A percentile compares a stretch with the other conserved stretches of the same genome.
phyloP scores from a whole-genome alignment of 2,113 vertebrate species.

The Percopsis transmontana region DNA sequence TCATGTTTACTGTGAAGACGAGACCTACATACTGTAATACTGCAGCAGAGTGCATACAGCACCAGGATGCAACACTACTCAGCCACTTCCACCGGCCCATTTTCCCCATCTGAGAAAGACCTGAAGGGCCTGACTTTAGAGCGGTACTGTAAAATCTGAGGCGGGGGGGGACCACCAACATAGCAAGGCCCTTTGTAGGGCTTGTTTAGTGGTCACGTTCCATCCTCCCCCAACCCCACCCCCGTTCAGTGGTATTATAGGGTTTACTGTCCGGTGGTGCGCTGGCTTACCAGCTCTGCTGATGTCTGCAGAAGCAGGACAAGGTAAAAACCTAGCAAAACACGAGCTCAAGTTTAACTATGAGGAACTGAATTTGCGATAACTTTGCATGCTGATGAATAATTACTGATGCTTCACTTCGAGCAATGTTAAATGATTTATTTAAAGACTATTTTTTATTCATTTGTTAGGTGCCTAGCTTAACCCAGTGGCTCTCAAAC shows the following conservation, averaged over 20 bases:
- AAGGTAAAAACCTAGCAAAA: slow-evolving; percentile 25
- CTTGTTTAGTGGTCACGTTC: slow-evolving; percentile 24
- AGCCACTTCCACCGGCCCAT: slow-evolving; percentile 24
- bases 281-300: slow-evolving; percentile 33
- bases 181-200: slow-evolving; percentile 44
- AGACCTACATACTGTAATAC: not conserved
- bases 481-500: too few species aligned
- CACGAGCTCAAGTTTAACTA: not conserved
- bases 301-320: slow-evolving; percentile 49
- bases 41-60: slow-evolving; percentile 35
- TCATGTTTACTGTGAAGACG: slow-evolving; percentile 21
- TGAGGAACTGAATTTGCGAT: slow-evolving; percentile 26
- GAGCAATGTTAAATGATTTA: too few species aligned
- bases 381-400: slow-evolving; percentile 12
- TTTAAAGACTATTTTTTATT: too few species aligned
- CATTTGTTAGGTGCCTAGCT: too few species aligned
- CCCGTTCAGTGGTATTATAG: slow-evolving; percentile 39
- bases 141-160: slow-evolving; percentile 53
- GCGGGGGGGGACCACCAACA: slow-evolving; percentile 62
- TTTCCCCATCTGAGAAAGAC: slow-evolving; percentile 44
- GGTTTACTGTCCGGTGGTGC: slow-evolving; percentile 42
- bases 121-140: slow-evolving; percentile 46
- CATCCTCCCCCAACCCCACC: slow-evolving; percentile 5
- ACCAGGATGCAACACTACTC: slow-evolving; percentile 50
- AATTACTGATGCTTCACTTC: too few species aligned